These are phyloP conservation scores for Mellilla xanthometata DNA, from an alignment of 2,888 invertebrate genomes.

Conservation along the genomic window DNA sequence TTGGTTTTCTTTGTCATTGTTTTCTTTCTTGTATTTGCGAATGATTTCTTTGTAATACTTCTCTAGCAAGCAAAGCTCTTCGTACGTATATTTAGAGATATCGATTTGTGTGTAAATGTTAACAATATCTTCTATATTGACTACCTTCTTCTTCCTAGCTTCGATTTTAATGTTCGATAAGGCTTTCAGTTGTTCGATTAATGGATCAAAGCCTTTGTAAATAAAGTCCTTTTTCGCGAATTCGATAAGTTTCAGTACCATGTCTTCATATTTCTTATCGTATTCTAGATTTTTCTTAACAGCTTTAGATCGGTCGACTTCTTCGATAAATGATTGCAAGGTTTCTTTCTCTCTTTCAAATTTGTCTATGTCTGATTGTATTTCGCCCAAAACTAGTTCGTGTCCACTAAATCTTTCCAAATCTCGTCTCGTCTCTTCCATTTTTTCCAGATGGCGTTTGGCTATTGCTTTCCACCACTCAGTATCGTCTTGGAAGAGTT, in stretches of 20 bases:
- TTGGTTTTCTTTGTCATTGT: constrained; percentile 53
- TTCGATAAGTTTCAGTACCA: constrained; percentile 69
- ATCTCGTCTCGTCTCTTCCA: constrained; percentile 71
- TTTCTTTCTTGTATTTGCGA: constrained; percentile 57
- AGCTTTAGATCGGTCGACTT: constrained; percentile 67
- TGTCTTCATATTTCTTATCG: constrained; percentile 73
- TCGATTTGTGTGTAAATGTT: constrained; percentile 71
- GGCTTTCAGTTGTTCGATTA: constrained; percentile 67
- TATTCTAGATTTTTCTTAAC: constrained; percentile 67
- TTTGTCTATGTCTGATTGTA: constrained; percentile 57
- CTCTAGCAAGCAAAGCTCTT: constrained; percentile 71
- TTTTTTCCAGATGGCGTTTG: constrained; percentile 70
- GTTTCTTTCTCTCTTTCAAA: constrained; percentile 66
- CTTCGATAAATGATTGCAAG: constrained; percentile 66
- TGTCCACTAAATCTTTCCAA: constrained; percentile 73
- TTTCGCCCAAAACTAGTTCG: constrained; percentile 67
- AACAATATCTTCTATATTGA: constrained; percentile 64
- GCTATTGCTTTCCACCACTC: constrained; percentile 77
- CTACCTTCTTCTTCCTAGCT: constrained; percentile 53
- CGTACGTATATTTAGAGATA: constrained; percentile 67
- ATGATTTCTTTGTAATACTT: constrained; percentile 75
- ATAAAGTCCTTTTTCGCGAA: constrained; percentile 75
- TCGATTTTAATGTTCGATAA: constrained; percentile 64
- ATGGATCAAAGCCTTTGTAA: constrained; percentile 76
- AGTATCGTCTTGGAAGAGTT: constrained; percentile 71